These are phyloP conservation scores for Psittacula echo DNA, from an alignment of 2,797 vertebrate species.

Conservation along the genomic window DNA sequence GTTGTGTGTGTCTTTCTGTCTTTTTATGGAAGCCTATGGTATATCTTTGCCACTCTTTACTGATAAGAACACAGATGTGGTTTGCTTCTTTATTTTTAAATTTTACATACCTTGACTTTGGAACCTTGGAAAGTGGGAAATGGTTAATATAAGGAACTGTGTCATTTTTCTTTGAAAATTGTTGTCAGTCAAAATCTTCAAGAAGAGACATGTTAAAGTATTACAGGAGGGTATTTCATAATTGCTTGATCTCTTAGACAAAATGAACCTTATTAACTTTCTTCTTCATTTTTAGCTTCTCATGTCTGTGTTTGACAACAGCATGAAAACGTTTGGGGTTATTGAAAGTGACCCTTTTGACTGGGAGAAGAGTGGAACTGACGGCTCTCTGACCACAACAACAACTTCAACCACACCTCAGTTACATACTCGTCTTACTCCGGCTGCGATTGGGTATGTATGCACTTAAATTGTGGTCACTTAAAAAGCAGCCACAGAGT, in stretches of 20 bases:
- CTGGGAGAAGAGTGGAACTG: conserved; percentile 93
- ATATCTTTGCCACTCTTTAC: not conserved
- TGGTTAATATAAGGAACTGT: not conserved
- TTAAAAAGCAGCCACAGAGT: not conserved
- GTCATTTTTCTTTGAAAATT: not conserved
- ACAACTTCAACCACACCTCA: conserved; percentile 91
- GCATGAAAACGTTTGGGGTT: conserved; percentile 94
- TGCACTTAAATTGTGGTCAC: not conserved
- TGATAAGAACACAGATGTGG: not conserved
- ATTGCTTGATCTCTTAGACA: not conserved
- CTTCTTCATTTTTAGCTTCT: conserved; percentile 85
- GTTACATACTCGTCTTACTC: conserved; percentile 93
- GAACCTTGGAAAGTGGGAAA: not conserved
- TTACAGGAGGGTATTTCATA: not conserved
- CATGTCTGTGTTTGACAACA: conserved; percentile 96
- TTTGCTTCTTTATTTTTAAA: not conserved
- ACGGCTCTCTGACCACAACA: conserved; percentile 89
- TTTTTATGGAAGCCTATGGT: not conserved
- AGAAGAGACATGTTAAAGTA: not conserved
- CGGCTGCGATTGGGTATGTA: conserved; percentile 92
- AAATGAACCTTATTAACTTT: not conserved
- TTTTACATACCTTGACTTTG: not conserved
- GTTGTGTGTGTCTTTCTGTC: not conserved
- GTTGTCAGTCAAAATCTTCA: not conserved
- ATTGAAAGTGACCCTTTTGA: conserved; percentile 96